Percentiles rank a stretch among this genome's conserved stretches.
Conservation (phyloP, 2,113 vertebrate genomes). For the Lonchura striata region DNA sequence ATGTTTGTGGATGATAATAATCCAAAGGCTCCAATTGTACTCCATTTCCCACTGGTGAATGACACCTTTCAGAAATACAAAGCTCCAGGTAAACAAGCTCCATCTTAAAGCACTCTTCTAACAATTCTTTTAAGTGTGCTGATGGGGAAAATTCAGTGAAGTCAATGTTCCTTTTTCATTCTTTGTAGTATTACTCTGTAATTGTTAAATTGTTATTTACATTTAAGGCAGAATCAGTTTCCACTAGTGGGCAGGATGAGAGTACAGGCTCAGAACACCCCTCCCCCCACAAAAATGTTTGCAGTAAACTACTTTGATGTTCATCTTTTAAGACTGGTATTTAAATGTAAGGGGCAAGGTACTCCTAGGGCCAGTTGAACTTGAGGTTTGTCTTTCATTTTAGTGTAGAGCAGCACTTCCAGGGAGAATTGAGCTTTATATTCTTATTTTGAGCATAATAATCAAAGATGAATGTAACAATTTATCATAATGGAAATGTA, state of each 20-base stretch:
- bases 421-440: not conserved
- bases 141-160: not conserved
- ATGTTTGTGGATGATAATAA: conserved; percentile 68
- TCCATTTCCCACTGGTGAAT: conserved; percentile 82
- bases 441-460: not conserved
- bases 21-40: conserved; percentile 68
- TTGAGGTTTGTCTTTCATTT: not conserved
- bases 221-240: not conserved
- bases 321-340: not conserved
- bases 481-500: not conserved
- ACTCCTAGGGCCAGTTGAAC: not conserved
- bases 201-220: not conserved
- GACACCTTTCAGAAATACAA: conserved; percentile 72
- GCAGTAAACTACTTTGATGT: not conserved
- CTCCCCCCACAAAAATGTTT: not conserved
- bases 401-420: not conserved
- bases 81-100: conserved; percentile 68
- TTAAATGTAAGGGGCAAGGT: not conserved
- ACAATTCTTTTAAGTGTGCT: not conserved
- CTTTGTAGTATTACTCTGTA: not conserved
- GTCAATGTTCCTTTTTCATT: not conserved
- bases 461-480: not conserved
- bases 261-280: not conserved
- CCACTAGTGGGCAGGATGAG: not conserved
- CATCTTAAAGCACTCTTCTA: not conserved